phyloP scores from a whole-genome alignment of 1,140 invertebrate species.

The Tetraneura akinire region DNA sequence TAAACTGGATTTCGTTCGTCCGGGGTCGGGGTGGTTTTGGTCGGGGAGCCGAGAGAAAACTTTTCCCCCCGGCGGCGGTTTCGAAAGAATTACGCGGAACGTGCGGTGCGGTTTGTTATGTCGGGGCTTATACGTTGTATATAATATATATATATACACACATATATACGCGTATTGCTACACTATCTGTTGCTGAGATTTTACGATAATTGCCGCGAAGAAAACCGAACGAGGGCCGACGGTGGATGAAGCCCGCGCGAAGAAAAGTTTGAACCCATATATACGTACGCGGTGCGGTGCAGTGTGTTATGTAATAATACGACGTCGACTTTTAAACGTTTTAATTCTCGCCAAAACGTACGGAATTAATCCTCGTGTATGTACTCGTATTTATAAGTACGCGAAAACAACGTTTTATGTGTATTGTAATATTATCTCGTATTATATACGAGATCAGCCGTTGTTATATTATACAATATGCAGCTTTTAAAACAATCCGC shows the following conservation, averaged over 20 bases:
- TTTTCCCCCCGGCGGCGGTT: constrained; percentile 33
- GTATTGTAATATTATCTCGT: no score
- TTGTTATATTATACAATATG: no score
- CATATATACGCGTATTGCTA: not conserved
- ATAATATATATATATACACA: not conserved
- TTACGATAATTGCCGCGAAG: constrained; percentile 33
- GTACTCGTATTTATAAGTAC: no score
- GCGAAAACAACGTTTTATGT: no score
- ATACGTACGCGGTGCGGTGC: no score
- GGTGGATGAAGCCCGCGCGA: not conserved
- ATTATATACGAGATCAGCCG: no score
- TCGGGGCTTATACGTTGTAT: not conserved
- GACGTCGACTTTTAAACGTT: not conserved
- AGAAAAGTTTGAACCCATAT: constrained; percentile 22
- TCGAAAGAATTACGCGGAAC: constrained; percentile 33
- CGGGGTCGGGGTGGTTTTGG: no score
- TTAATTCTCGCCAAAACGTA: not conserved
- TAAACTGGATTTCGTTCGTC: constrained; percentile 45
- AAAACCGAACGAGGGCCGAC: not conserved
- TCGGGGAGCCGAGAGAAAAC: no score
- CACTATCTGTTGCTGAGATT: constrained; percentile 42
- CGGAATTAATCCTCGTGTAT: not conserved
- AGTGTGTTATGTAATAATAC: no score
- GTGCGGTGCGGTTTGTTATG: constrained; percentile 16
- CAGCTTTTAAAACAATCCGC: no score